Percentiles rank a stretch among this genome's conserved stretches.
Evolutionary conservation across 2,888 invertebrate genomes (phyloP).

Genomic region (Physocephala rufipes): DNA sequence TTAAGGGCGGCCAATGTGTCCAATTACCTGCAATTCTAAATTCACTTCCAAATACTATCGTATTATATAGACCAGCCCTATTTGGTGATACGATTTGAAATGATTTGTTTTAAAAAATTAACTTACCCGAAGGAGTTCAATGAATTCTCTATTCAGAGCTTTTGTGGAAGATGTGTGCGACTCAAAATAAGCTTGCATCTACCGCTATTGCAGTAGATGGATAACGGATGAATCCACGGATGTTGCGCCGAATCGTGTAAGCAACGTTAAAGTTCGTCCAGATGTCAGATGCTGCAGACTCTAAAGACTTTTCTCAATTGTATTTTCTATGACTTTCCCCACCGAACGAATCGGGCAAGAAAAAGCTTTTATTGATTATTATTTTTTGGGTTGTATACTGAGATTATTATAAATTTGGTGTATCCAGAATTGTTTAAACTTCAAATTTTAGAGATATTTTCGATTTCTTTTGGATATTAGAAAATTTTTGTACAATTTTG

Average conservation of each 20-base stretch:
- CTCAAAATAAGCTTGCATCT: not conserved
- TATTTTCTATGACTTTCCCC: not conserved
- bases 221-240: not conserved
- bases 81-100: not conserved
- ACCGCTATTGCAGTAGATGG: conserved; percentile 6
- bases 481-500: not conserved
- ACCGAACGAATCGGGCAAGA: not conserved
- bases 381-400: conserved; percentile 28
- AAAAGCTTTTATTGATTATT: conserved; percentile 30
- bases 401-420: not conserved
- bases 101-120: not conserved
- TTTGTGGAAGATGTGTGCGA: conserved; percentile 14
- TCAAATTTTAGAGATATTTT: conserved; percentile 7
- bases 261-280: not conserved
- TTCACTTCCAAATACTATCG: too few species aligned
- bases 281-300: conserved; percentile 7
- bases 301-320: conserved; percentile 7
- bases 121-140: conserved; percentile 28
- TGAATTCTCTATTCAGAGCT: conserved; percentile 15
- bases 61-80: too few species aligned
- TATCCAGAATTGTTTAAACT: conserved; percentile 21
- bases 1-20: not conserved
- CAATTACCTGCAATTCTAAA: too few species aligned
- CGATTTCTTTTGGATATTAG: conserved; percentile 9
- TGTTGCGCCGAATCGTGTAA: conserved; percentile 3